Evolutionary conservation across 2,888 invertebrate species (phyloP), one percentile per base, ranked within the genome.

Genomic region (Abrostola triplasia): DNA sequence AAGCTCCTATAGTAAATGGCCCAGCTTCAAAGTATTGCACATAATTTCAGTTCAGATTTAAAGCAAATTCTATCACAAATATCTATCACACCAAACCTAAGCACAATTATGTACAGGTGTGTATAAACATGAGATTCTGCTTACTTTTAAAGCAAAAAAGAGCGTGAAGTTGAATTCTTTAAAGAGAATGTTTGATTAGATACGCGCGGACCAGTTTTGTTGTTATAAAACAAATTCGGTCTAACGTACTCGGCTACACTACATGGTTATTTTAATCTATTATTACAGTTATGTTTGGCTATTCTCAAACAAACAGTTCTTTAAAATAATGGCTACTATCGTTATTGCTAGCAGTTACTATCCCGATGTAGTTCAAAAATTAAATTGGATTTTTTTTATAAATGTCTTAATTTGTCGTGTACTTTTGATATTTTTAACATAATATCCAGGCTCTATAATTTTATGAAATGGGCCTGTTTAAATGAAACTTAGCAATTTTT

Each of bases 181-280:
- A 70, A 55, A 70, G 56, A 67, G 6, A 70, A 76, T 64, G 64
- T 59, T 40, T 63, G 56, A 74, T 76, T 68, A 51, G 66, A 41
- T 47, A 69, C 66, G 74, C 74, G 58, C 54, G 48, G 8, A 59
- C 36, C 37, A 55, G 40, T 54, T 55, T 35, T 12, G 51, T n/a
- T 41, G 36, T 42, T 61, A 74, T 74, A 77, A 76, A 77, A 71
- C n/a, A 59, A 63, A 77, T 69, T 72, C 51, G 50, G 47, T 74
- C 59, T 52, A 59, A 57, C 51, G 13, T 24, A 58, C 44, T n/a
- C 42, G 42, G n/a, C 24, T 44, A 44, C 12, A 13, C 6, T 40
- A 42, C 55, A 67, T 62, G 44, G 74, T 53, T 50, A 64, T 68
- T 74, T 71, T 56, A 68, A 77, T 77, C 64, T 69, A 55, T 55